phyloP scores from a whole-genome alignment of 2,888 invertebrate species.

The Bhutanitis thaidina region DNA sequence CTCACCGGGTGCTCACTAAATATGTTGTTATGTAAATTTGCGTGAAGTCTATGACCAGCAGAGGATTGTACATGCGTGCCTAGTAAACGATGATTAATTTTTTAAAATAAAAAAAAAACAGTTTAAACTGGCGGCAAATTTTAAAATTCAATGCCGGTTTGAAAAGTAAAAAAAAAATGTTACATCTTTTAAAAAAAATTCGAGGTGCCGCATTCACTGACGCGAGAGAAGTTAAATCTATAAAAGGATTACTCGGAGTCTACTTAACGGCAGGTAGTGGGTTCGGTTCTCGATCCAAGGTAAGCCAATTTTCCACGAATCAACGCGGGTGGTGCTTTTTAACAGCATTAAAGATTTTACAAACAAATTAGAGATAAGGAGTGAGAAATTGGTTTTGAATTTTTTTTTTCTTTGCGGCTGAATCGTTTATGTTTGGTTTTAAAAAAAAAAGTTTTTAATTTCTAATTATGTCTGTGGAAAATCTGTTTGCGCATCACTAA shows the following conservation, averaged over 20 bases:
- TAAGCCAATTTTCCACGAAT: conserved; percentile 48
- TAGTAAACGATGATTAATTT: no score
- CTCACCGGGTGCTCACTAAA: no score
- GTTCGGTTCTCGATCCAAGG: conserved; percentile 36
- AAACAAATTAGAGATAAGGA: conserved; percentile 38
- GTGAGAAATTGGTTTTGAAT: conserved; percentile 32
- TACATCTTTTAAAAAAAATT: not conserved
- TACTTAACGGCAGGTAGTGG: conserved; percentile 44
- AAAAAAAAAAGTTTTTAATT: conserved; percentile 10
- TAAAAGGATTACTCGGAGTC: conserved; percentile 46
- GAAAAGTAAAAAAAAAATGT: not conserved
- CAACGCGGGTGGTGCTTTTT: conserved; percentile 53
- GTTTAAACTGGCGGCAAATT: not conserved
- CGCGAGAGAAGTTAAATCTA: conserved; percentile 46
- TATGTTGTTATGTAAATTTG: no score
- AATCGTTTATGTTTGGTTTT: conserved; percentile 16
- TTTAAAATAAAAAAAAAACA: no score
- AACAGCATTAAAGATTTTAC: conserved; percentile 44
- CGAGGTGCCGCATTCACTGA: conserved; percentile 35
- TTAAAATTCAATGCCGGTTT: not conserved
- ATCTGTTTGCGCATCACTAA: conserved; percentile 6
- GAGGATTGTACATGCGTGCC: no score
- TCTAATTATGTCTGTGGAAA: conserved; percentile 9
- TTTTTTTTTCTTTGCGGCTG: conserved; percentile 23
- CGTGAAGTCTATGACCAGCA: no score